Evolutionary conservation across 2,888 invertebrate genomes (phyloP).

Genomic region (Rotaria magnacalcarata): DNA sequence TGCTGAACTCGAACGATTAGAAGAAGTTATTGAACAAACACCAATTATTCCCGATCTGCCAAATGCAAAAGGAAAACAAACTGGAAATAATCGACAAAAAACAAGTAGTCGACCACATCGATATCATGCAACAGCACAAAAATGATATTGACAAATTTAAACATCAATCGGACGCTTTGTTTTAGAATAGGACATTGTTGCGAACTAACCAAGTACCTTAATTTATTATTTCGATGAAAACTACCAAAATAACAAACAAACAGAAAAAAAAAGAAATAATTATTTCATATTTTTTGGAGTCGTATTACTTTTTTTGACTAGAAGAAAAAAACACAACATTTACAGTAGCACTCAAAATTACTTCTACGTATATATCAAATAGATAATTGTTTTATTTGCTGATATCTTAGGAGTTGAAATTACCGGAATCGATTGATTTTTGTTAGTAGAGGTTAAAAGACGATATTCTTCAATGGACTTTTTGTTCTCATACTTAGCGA

Average conservation of each 20-base stretch:
- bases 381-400: no score
- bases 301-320: neutral
- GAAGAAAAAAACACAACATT: neutral
- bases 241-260: neutral
- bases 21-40: slow-evolving; percentile 24
- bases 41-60: neutral
- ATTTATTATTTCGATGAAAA: neutral
- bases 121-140: neutral
- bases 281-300: neutral
- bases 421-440: no score
- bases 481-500: no score
- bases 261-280: neutral
- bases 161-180: neutral
- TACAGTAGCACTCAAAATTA: no score
- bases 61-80: neutral
- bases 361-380: no score
- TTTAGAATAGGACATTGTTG: neutral
- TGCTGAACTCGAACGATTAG: neutral
- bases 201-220: neutral
- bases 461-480: no score
- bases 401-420: no score
- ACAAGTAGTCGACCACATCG: neutral
- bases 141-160: neutral
- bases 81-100: neutral
- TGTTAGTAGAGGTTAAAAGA: no score